Percentiles rank a stretch among this genome's conserved stretches.
Conservation (phyloP, 2,113 vertebrate species). For the Gopherus evgoodei region DNA sequence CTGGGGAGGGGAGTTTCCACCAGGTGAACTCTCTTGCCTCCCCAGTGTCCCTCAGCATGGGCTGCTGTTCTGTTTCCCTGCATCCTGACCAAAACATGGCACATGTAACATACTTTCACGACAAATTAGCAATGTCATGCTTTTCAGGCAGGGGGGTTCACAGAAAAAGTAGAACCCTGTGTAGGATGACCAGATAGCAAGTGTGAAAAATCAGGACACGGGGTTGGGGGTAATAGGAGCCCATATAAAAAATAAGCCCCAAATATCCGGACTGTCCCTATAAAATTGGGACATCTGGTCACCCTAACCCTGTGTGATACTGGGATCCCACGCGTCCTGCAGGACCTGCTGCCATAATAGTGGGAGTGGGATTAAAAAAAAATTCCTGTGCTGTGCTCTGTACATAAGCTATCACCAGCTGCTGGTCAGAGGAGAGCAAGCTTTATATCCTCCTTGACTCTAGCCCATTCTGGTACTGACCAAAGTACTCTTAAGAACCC, state of each 20-base stretch:
- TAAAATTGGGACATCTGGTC: too few species aligned
- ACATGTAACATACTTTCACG: background rate
- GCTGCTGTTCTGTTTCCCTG: conserved; percentile 36
- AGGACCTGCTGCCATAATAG: too few species aligned
- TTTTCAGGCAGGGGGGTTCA: background rate
- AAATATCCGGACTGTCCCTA: too few species aligned
- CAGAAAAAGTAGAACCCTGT: background rate
- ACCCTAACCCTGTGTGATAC: too few species aligned
- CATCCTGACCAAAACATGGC: conserved; percentile 17
- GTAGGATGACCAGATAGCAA: too few species aligned
- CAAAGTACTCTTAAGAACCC: background rate
- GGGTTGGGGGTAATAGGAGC: too few species aligned
- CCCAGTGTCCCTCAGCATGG: background rate
- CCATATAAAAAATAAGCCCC: too few species aligned
- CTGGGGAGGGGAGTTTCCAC: conserved; percentile 7
- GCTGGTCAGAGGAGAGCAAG: background rate
- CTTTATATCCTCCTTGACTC: background rate
- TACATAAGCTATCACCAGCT: background rate
- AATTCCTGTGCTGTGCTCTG: too few species aligned
- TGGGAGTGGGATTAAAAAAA: too few species aligned
- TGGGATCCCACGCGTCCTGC: too few species aligned
- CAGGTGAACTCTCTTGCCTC: background rate
- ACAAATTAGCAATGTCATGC: background rate
- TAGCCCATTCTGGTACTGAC: background rate
- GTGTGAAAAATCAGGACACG: too few species aligned